Evolutionary conservation across 2,888 invertebrate species (phyloP), one percentile per base, ranked within the genome.

Genomic region (Oxyscelio sp.): DNA sequence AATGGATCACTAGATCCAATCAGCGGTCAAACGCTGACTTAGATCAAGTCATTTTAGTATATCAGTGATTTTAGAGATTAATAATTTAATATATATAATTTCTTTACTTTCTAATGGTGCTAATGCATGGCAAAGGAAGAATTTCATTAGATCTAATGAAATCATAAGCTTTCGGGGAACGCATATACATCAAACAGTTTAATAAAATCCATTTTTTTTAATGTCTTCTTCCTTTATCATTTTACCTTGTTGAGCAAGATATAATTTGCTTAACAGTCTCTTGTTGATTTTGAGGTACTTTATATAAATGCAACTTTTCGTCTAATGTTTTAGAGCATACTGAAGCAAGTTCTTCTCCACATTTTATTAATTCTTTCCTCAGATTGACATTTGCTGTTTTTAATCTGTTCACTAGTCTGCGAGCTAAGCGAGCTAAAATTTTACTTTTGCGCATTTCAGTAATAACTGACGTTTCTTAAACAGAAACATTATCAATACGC

Each of bases 181-280:
- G 15, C 59, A 59, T 38, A 13, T 59, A 40, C 21, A 59, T 6
- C 19, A 59, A 21, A 19, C 19, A n/a, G n/a, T 40, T 31, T 15
- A 59, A 40, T 13, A 59, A 27, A n/a, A 27, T 27, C 27, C 27
- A 27, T 27, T 27, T 6, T 27, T 27, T 6, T 27, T 4, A 27
- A 27, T 40, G 13, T 40, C 5, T 40, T 40, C 40, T 40, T 4
- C 40, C 40, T 4, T 40, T 40, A 40, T 9, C 40, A 11, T 40
- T 40, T 40, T 4, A 2, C 9, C 13, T 40, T 40, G 40, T 9
- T 40, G 40, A 40, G 9, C 40, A 40, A 6, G 40, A 40, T 40
- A 40, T 40, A 9, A 40, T 40, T 40, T 40, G 8, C 13, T 40
- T 40, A 13, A 40, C 9, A 13, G 9, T 11, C 9, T 40, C 40